phyloP scores from a whole-genome alignment of 2,888 invertebrate genomes.

The Balanococcus diminutus region DNA sequence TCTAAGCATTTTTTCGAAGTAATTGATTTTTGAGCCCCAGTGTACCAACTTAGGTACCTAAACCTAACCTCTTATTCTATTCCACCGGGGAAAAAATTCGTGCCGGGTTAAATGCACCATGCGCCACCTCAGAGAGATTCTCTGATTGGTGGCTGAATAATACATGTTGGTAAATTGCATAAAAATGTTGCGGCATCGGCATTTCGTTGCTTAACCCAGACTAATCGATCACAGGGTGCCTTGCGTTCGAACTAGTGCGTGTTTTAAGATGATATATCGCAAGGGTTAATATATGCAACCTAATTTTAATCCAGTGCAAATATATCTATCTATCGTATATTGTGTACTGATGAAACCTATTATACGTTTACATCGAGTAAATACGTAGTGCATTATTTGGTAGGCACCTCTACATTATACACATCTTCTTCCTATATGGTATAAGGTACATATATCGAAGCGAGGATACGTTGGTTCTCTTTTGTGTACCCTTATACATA shows the following conservation, averaged over 20 bases:
- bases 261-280: background rate
- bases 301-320: too few relatives aligned
- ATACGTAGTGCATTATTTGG: background rate
- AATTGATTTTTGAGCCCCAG: too few relatives aligned
- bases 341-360: background rate
- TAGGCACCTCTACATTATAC: too few relatives aligned
- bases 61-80: too few relatives aligned
- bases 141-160: background rate
- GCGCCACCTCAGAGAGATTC: background rate
- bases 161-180: background rate
- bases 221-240: background rate
- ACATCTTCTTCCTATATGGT: background rate
- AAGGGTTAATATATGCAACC: conserved; percentile 41
- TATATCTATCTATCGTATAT: too few relatives aligned
- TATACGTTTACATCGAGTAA: background rate
- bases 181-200: background rate
- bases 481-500: background rate
- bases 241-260: background rate
- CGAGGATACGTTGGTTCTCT: background rate
- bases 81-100: too few relatives aligned
- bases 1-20: too few relatives aligned
- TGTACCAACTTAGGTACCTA: too few relatives aligned
- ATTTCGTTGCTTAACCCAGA: background rate
- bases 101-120: too few relatives aligned
- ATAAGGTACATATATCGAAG: background rate